Evolutionary conservation across 2,888 invertebrate species (phyloP).

Genomic region (Apeira syringaria): DNA sequence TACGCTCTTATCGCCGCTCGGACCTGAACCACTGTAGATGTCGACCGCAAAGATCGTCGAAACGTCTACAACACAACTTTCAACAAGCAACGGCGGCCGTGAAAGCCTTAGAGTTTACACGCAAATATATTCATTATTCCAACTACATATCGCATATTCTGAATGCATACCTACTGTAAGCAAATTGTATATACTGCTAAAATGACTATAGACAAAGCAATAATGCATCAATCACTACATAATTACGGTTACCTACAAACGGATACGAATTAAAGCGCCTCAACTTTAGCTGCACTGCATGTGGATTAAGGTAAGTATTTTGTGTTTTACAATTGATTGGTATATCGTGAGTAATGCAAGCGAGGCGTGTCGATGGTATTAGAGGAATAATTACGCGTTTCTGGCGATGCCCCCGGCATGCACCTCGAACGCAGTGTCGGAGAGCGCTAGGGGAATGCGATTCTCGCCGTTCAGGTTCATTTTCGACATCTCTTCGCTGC

Average conservation of each 20-base stretch:
- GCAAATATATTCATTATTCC: no score
- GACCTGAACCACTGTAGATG: no score
- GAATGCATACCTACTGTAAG: no score
- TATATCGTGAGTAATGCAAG: constrained; percentile 44
- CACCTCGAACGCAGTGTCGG: constrained; percentile 80
- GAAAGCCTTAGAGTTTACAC: no score
- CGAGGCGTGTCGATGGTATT: constrained; percentile 43
- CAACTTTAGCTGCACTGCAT: constrained; percentile 23
- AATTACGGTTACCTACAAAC: constrained; percentile 6
- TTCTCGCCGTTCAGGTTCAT: constrained; percentile 76
- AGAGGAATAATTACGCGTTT: constrained; percentile 71
- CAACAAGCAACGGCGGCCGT: no score
- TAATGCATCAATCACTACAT: constrained; percentile 3
- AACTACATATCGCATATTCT: no score
- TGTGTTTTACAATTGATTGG: constrained; percentile 2
- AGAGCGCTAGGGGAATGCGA: constrained; percentile 79
- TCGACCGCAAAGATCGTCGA: no score
- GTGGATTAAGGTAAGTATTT: constrained; percentile 9
- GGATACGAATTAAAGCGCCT: constrained; percentile 14
- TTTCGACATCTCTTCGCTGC: constrained; percentile 81
- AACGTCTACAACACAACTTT: no score
- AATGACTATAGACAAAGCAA: constrained; percentile 1
- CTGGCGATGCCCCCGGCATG: constrained; percentile 69
- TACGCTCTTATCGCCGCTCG: no score
- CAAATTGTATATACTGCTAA: constrained; percentile 1